These are phyloP conservation scores for Phoxinus phoxinus DNA, from an alignment of 2,113 vertebrate genomes.

Conservation along the genomic window DNA sequence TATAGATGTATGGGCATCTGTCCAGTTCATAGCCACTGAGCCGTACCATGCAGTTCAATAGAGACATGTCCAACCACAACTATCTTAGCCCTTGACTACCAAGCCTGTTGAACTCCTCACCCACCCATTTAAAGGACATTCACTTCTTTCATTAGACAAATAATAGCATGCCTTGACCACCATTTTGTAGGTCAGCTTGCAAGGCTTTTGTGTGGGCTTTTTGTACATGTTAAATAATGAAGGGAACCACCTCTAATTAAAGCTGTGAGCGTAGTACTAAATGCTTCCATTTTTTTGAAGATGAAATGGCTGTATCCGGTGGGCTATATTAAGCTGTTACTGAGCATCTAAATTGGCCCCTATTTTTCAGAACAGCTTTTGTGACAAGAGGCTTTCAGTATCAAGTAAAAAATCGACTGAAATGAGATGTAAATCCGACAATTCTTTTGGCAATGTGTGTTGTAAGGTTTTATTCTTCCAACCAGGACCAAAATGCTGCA, in stretches of 20 bases:
- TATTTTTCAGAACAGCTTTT: constrained; percentile 87
- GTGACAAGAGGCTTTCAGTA: constrained; percentile 86
- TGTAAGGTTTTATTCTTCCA: constrained; percentile 86
- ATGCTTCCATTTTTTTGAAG: constrained; percentile 66
- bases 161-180: constrained; percentile 78
- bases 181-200: constrained; percentile 81
- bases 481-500: constrained; percentile 86
- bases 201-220: constrained; percentile 68
- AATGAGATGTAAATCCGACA: constrained; percentile 96
- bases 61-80: constrained; percentile 74
- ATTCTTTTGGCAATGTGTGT: constrained; percentile 87
- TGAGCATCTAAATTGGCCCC: constrained; percentile 95
- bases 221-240: constrained; percentile 63
- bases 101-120: constrained; percentile 74
- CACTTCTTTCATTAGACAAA: constrained; percentile 76
- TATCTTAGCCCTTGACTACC: constrained; percentile 60
- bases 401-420: constrained; percentile 71
- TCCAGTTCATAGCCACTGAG: constrained; percentile 69
- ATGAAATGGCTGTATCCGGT: constrained; percentile 82
- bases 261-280: constrained; percentile 65
- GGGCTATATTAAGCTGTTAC: constrained; percentile 91
- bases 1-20: constrained; percentile 62
- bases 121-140: constrained; percentile 78
- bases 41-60: constrained; percentile 68
- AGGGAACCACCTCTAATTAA: constrained; percentile 75